Percentiles rank a stretch among this genome's conserved stretches.
These are phyloP conservation scores for Melospiza georgiana DNA, from an alignment of 2,113 vertebrate genomes.

Conservation along the genomic window DNA sequence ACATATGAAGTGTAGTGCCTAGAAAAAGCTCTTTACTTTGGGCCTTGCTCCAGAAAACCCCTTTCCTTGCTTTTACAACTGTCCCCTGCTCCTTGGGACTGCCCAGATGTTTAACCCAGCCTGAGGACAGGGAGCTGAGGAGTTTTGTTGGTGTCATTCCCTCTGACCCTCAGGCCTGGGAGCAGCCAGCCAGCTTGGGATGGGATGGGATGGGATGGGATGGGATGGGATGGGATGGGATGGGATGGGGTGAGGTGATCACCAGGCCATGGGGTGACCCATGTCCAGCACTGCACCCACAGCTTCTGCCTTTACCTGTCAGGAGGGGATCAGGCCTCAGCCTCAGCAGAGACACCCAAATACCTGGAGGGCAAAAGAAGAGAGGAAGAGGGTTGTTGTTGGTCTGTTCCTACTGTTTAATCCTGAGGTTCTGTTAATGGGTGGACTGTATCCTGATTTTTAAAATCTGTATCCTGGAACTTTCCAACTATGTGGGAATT, in stretches of 20 bases:
- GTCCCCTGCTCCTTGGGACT: not conserved
- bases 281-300: not conserved
- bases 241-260: no score
- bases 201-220: no score
- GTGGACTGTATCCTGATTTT: no score
- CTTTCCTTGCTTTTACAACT: not conserved
- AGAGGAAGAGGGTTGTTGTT: not conserved
- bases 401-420: not conserved
- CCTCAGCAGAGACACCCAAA: not conserved
- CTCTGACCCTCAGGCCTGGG: not conserved
- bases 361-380: no score
- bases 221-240: no score
- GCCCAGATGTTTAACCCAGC: not conserved
- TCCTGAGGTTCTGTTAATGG: not conserved
- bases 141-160: not conserved
- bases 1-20: not conserved
- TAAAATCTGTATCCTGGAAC: not conserved
- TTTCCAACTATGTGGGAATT: not conserved
- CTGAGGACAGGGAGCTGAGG: not conserved
- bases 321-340: not conserved
- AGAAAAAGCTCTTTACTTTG: not conserved
- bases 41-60: constrained; percentile 34
- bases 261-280: not conserved
- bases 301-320: not conserved
- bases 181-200: not conserved